phyloP scores from a whole-genome alignment of 2,888 invertebrate genomes.

The Minunthozetes semirufus region DNA sequence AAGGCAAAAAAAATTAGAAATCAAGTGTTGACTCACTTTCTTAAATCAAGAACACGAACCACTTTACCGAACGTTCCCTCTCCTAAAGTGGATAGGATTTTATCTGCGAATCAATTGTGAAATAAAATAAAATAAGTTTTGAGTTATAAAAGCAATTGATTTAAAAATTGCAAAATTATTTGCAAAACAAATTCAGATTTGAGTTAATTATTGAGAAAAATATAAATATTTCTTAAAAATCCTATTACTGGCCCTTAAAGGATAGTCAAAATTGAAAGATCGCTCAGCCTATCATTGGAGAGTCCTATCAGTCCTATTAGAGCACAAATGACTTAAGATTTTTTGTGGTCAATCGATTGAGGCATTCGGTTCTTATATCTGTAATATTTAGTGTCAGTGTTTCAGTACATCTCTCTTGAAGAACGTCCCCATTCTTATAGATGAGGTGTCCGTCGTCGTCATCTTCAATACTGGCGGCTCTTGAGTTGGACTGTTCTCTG shows the following conservation, averaged over 20 bases:
- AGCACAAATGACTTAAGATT: constrained; percentile 5
- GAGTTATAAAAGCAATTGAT: too few species aligned
- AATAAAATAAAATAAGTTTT: constrained; percentile 42
- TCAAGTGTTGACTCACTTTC: constrained; percentile 64
- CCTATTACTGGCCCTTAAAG: constrained; percentile 11
- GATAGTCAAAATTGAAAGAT: not conserved
- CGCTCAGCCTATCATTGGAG: not conserved
- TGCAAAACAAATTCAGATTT: not conserved
- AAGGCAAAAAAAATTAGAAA: not conserved
- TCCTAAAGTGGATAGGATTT: constrained; percentile 94
- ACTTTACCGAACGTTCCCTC: constrained; percentile 99
- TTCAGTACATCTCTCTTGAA: constrained; percentile 87
- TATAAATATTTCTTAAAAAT: not conserved
- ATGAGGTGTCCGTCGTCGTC: constrained; percentile 99
- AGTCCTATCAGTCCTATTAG: constrained; percentile 2
- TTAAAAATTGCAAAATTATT: not conserved
- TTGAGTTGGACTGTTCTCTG: not conserved
- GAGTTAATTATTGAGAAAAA: not conserved
- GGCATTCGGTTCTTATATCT: not conserved
- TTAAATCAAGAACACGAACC: constrained; percentile 93
- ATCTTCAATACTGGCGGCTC: constrained; percentile 83
- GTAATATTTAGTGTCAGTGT: too few species aligned
- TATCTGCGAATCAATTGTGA: constrained; percentile 63
- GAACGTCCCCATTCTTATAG: constrained; percentile 96
- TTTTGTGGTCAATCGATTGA: not conserved